Conservation (phyloP, 2,888 invertebrate species). For the Drosophila dives region DNA sequence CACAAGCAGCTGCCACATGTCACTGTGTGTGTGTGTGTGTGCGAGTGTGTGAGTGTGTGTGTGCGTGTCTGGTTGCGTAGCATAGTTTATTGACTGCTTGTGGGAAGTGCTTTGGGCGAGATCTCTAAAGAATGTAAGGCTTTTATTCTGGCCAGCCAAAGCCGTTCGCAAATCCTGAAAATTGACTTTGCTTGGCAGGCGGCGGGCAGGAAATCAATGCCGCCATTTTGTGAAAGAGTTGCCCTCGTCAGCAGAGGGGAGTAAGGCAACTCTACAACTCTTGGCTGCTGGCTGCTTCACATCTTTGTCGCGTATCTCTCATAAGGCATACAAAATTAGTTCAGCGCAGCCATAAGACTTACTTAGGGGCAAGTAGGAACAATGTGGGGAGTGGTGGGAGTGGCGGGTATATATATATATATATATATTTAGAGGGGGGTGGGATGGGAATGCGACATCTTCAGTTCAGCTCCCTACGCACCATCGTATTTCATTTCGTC, state of each 20-base stretch:
- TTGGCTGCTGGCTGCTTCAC: constrained; percentile 4
- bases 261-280: constrained; percentile 1
- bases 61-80: constrained; percentile 22
- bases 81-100: constrained; percentile 82
- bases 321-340: constrained; percentile 78
- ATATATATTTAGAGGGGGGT: not conserved
- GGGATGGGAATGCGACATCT: constrained; percentile 28
- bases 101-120: constrained; percentile 81
- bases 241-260: constrained; percentile 35
- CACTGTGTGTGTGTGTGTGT: constrained; percentile 1
- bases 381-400: too few relatives aligned
- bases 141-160: constrained; percentile 52
- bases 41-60: constrained; percentile 1
- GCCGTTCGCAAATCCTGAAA: constrained; percentile 80
- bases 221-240: constrained; percentile 78
- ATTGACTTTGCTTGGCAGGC: constrained; percentile 75
- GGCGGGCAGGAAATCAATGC: constrained; percentile 71
- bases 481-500: constrained; percentile 84
- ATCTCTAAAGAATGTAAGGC: constrained; percentile 79
- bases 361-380: not conserved
- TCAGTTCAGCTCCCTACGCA: constrained; percentile 64
- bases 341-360: constrained; percentile 31
- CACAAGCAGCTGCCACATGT: constrained; percentile 25
- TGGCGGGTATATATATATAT: constrained; percentile 23
- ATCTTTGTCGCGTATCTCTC: constrained; percentile 52